These are phyloP conservation scores for Diabrotica virgifera DNA, from an alignment of 1,140 invertebrate species.

Conservation along the genomic window DNA sequence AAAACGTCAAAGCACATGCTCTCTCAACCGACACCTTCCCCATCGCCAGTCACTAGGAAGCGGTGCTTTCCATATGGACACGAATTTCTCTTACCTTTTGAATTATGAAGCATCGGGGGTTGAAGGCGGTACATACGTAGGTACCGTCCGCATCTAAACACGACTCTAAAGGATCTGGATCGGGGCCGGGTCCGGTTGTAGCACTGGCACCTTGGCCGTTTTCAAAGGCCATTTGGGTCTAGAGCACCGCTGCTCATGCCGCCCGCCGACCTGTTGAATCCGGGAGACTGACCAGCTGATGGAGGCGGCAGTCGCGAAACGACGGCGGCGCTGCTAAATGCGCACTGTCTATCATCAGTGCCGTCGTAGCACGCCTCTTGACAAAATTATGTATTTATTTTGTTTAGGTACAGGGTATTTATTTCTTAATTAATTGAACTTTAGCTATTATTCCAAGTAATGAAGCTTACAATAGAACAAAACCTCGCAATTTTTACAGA, in stretches of 20 bases:
- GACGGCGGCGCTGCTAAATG: conserved; percentile 19
- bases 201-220: conserved; percentile 24
- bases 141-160: conserved; percentile 57
- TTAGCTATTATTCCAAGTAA: too few relatives aligned
- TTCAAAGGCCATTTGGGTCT: conserved; percentile 42
- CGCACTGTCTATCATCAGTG: background rate
- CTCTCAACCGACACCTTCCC: background rate
- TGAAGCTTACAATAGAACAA: too few relatives aligned
- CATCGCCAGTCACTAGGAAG: background rate
- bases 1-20: too few relatives aligned
- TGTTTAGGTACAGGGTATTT: too few relatives aligned
- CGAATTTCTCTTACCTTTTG: conserved; percentile 54
- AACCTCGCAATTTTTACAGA: too few relatives aligned
- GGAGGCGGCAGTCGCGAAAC: conserved; percentile 18
- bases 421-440: too few relatives aligned
- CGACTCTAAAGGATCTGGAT: conserved; percentile 50
- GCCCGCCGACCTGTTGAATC: conserved; percentile 48
- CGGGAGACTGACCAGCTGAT: conserved; percentile 43
- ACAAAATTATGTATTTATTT: too few relatives aligned
- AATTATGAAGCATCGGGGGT: conserved; percentile 59
- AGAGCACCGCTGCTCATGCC: conserved; percentile 31
- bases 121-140: conserved; percentile 60
- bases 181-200: conserved; percentile 27
- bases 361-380: background rate
- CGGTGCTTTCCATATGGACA: conserved; percentile 29